phyloP scores from a whole-genome alignment of 2,797 vertebrate species.

The Scolopax rusticola region DNA sequence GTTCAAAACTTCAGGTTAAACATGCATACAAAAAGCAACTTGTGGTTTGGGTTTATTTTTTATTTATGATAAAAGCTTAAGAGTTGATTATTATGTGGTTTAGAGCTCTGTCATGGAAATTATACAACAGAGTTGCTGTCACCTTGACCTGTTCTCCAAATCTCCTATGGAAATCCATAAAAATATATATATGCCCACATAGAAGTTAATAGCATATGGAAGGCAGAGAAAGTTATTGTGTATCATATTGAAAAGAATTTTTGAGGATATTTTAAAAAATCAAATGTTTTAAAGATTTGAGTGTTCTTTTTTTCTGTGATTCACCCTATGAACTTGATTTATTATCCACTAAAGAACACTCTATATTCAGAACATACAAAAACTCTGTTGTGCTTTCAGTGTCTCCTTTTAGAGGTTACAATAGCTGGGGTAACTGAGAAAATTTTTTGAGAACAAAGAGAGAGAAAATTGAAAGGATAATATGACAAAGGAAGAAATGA shows the following conservation, averaged over 20 bases:
- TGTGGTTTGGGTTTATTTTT: background rate
- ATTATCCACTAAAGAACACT: background rate
- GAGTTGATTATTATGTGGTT: background rate
- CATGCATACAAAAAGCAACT: accelerated
- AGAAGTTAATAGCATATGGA: background rate
- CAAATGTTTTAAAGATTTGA: background rate
- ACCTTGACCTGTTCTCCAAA: conserved; percentile 28
- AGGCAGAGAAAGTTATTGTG: background rate
- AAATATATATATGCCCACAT: background rate
- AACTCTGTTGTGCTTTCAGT: background rate
- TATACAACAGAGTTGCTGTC: background rate
- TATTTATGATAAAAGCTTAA: background rate
- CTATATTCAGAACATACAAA: background rate
- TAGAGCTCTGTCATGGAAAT: background rate
- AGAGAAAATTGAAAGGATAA: background rate
- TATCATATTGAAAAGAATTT: background rate
- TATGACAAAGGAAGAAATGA: background rate
- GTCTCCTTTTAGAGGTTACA: background rate
- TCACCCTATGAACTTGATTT: background rate
- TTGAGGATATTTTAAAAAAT: background rate
- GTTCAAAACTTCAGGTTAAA: background rate
- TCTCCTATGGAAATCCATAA: background rate
- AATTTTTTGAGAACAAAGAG: background rate
- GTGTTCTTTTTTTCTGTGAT: background rate
- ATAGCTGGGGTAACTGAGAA: background rate